Conservation (phyloP, 2,797 vertebrate species). For the Urocyon cinereoargenteus region DNA sequence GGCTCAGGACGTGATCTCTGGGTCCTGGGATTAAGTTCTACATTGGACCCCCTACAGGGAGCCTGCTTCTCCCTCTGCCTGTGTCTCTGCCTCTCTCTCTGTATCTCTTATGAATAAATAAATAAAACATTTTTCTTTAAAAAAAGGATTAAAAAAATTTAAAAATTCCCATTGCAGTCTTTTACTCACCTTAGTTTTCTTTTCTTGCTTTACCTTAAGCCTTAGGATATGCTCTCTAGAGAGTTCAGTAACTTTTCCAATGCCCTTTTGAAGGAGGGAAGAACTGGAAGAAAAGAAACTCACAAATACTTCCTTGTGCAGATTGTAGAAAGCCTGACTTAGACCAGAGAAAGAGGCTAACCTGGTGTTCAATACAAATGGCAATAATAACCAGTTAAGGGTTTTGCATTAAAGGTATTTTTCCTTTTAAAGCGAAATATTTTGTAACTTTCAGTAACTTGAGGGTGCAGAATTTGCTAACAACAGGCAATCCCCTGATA, state of each 20-base stretch:
- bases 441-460: conserved; percentile 51
- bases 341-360: background rate
- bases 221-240: background rate
- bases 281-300: conserved; percentile 27
- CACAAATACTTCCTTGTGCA: background rate
- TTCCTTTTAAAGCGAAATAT: conserved; percentile 42
- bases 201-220: background rate
- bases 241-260: background rate
- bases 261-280: background rate
- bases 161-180: background rate
- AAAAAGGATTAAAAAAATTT: background rate
- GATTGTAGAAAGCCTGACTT: conserved; percentile 8
- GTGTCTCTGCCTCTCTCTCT: too few relatives aligned
- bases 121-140: too few relatives aligned
- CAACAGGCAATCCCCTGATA: conserved; percentile 54
- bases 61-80: too few relatives aligned
- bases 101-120: too few relatives aligned
- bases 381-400: background rate
- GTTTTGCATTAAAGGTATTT: conserved; percentile 33
- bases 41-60: too few relatives aligned
- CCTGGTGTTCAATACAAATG: background rate
- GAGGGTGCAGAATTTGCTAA: conserved; percentile 60
- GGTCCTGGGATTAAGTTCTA: too few relatives aligned
- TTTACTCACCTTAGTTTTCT: conserved; percentile 41
- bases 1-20: too few relatives aligned